phyloP scores from a whole-genome alignment of 2,888 invertebrate genomes.

The Sphinx pinastri region DNA sequence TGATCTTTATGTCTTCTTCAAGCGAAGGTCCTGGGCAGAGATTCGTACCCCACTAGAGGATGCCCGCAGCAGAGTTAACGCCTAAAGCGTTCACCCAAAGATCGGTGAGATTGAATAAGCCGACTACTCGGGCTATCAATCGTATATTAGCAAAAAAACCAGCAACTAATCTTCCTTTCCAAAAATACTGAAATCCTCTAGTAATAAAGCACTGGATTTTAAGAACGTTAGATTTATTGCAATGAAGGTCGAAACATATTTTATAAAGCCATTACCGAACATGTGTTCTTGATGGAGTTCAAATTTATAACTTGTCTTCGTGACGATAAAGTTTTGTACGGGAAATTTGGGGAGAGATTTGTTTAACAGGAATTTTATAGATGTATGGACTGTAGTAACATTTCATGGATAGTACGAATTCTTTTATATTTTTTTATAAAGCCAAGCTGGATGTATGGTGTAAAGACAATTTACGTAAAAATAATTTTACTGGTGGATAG shows the following conservation, averaged over 20 bases:
- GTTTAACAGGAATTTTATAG: not conserved
- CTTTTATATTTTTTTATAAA: too few species aligned
- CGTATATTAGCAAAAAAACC: not conserved
- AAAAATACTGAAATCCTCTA: not conserved
- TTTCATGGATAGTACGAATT: too few species aligned
- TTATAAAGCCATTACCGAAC: conserved; percentile 14
- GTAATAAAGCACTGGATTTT: conserved; percentile 9
- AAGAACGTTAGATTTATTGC: not conserved
- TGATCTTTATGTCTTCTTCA: too few species aligned
- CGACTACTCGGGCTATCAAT: not conserved
- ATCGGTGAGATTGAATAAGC: too few species aligned
- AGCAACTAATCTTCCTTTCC: not conserved
- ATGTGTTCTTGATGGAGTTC: conserved; percentile 10
- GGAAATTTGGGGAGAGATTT: too few species aligned
- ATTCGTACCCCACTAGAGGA: too few species aligned
- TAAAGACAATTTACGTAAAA: too few species aligned
- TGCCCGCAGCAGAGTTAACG: too few species aligned
- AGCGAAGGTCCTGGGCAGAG: too few species aligned
- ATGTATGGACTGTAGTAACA: not conserved
- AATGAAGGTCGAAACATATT: conserved; percentile 4
- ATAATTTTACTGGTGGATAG: too few species aligned
- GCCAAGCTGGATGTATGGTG: too few species aligned
- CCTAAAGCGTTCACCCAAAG: too few species aligned
- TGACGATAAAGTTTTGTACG: not conserved
- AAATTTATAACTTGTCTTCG: conserved; percentile 2